Conservation (phyloP, 2,888 invertebrate species). For the Petrophora chlorosata region DNA sequence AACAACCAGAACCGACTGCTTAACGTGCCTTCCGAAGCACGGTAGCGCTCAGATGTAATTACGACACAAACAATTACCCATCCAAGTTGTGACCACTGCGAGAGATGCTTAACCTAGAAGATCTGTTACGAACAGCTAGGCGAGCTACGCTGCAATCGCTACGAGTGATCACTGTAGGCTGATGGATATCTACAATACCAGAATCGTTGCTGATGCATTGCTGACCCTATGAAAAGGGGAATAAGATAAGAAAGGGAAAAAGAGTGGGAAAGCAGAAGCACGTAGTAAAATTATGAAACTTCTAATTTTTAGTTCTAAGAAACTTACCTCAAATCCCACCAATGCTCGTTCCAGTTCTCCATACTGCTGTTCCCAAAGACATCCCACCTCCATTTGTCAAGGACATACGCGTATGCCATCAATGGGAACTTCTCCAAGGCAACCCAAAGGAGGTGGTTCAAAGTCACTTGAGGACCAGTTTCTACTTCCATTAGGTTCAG, state of each 20-base stretch:
- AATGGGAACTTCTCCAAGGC: conserved; percentile 73
- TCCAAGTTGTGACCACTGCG: no score
- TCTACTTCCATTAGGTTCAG: conserved; percentile 68
- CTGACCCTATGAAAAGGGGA: background rate
- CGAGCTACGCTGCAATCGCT: no score
- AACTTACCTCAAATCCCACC: conserved; percentile 73
- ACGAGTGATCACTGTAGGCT: no score
- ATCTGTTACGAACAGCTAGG: no score
- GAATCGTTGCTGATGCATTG: background rate
- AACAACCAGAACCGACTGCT: no score
- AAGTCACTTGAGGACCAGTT: conserved; percentile 58
- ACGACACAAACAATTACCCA: no score
- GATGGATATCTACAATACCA: no score
- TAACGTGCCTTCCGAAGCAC: no score
- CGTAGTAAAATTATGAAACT: background rate
- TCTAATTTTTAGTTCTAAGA: background rate
- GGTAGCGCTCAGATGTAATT: no score
- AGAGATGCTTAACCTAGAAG: no score
- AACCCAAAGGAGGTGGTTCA: conserved; percentile 73
- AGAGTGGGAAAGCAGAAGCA: background rate
- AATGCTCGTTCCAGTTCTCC: conserved; percentile 72
- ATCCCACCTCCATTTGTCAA: conserved; percentile 78
- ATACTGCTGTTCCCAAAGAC: conserved; percentile 64
- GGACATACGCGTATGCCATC: conserved; percentile 72
- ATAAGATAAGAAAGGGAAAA: background rate